Base-by-base conservation (phyloP, 2,888 invertebrate species). In the Acanthosepion pharaonis region DNA sequence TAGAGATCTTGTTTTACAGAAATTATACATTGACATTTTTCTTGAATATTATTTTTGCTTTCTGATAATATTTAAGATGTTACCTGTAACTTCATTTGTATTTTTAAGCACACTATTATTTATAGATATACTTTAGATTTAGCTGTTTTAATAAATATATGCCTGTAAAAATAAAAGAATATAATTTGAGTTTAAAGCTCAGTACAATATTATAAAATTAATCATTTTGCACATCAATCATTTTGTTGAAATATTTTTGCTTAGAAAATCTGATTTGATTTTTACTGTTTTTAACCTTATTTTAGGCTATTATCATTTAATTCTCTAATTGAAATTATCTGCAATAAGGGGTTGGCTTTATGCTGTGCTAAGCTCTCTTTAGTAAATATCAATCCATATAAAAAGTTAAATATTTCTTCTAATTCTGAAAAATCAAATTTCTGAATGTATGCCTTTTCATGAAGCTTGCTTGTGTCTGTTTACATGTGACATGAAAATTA, bases 381-480 rank as follows among this genome's bases (percentile, higher is more conserved):
- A 20, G 20, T 59, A 59, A 59, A 23, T 59, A 59, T 59, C 23
- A 59, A 23, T 59, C 25, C 20, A 20, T 23, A 55, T 55, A 23
- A 59, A 59, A 23, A 59, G 20, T 23, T 59, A 59, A 59, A 23
- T 78, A 3, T 28, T 93, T 28, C 48, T 48, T 51, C 42, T 28
- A 53, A 18, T 5, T 49, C 48, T 51, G 93, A 28, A 93, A 51
- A 93, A 11, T 28, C n/a, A 93, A 93, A n/a, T n/a, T 42, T 42
- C 78, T 78, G 78, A 78, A 78, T 78, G 78, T 78, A 33, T 78
- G 78, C n/a, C 78, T 93, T n/a, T 18, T 53, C n/a, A 28, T 51
- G n/a, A 51, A 93, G 49, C 28, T 53, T 93, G 93, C 42, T 93
- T 93, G 93, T 93, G 93, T 15, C 23, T 93, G 49, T n/a, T 93